Base-by-base conservation (phyloP, 23 tunicate genomes). In the Ascidia mentula region DNA sequence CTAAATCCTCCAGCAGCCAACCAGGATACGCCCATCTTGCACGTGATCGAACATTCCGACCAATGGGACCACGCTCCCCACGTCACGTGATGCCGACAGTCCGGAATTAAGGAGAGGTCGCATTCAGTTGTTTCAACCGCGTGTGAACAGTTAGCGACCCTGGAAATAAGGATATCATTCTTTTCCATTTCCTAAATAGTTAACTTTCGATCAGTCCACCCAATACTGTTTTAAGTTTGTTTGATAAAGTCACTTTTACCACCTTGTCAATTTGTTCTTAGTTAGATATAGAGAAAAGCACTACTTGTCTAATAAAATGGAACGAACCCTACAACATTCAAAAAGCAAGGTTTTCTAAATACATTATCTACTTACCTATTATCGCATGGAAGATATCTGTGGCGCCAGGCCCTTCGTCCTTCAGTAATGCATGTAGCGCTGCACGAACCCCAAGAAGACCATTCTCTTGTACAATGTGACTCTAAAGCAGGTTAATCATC, bases 361-460 rank as follows among this genome's bases (percentile, higher is more conserved):
- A n/a, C n/a, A n/a, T n/a, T n/a, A n/a, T n/a, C n/a, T 20, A 35
- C 72, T 60, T 32, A 79, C 37, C 30, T 79, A 32, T 0, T 69
- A 69, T 73, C 40, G 40, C 86, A 82, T 32, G 20, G 37, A 0
- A 73, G 74, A 34, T 73, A 71, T 73, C 86, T 34, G 37, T 82
- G 78, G 32, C 76, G 79, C 79, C 76, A 82, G 32, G 80, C 28
- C 7, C 7, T 20, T 1, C 31, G 12, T 13, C 34, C 37, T 6
- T 40, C 32, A 18, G 60, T 33, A 73, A 42, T n/a, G 45, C 86
- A 82, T 15, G 86, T 72, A 31, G 37, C 70, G 53, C 86, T 82
- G 73, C 86, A 82, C 12, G 0, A 32, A 4, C 86, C 76, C 86
- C 86, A 82, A 36, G 45, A 31, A 7, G 86, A 73, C 86, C 86